Evolutionary conservation across 2,797 vertebrate species (phyloP), one percentile per base, ranked within the genome.

Genomic region (Lacerta bilineata): DNA sequence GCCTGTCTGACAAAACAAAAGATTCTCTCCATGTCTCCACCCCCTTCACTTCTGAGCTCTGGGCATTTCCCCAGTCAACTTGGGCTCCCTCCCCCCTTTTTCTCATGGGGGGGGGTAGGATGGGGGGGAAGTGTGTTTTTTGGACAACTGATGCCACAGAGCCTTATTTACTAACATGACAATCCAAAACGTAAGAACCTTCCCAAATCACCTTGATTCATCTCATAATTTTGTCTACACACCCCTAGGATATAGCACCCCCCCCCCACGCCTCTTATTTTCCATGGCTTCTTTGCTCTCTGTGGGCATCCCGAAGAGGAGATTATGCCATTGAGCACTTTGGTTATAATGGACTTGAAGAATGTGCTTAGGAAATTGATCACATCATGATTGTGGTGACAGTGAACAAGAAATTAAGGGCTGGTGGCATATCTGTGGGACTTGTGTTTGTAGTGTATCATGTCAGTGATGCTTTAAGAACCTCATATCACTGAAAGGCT

Each of bases 231-330:
- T 3, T 3, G 59, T 15, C 13, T 59, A 61, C 59, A 23, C 59
- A 64, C 61, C 20, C 20, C 17, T 4, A 88, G 92, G 92, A 93
- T 93, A 93, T 91, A 93, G 94, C 93, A 94, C 91, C 94, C 94
- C 90, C 93, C 94, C 91, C 90, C 90, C 92, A 89, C 93, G 91
- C 93, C 80, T 94, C 92, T 93, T 88, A 93, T 93, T 95, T 55
- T 95, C 94, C 92, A 93, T 91, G 93, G 94, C 90, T 95, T 93
- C 93, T 95, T 93, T 93, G 87, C 93, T 94, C 93, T 95, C 93
- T 89, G 89, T 90, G 93, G 92, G 84, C 93, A 95, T 93, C 91
- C 91, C 91, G 84, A 90, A 89, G 93, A 93, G 91, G 77, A 94
- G 93, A 94, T 95, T 94, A 91, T 85, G 81, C 92, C 39, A 87